A percentile compares a stretch with the other conserved stretches of the same genome.
These are phyloP conservation scores for Gymnoscopelus microlampas DNA, from an alignment of 2,797 vertebrate species.

Conservation along the genomic window DNA sequence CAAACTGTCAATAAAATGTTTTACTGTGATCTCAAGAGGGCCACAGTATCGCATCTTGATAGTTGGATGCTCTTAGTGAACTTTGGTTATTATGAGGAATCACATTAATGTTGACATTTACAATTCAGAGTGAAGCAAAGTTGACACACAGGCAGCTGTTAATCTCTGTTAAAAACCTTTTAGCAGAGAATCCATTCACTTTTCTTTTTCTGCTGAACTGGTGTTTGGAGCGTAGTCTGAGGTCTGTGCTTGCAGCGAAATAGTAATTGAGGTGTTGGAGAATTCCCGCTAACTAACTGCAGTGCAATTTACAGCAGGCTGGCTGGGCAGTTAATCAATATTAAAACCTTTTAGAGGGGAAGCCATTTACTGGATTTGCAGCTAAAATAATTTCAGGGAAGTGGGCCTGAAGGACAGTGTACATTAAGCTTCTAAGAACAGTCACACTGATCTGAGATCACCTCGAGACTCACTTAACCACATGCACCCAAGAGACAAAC, in stretches of 20 bases:
- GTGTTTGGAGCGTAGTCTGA: slow-evolving; percentile 13
- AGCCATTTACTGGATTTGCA: slow-evolving; percentile 54
- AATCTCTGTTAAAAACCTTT: no score
- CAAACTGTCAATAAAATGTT: slow-evolving; percentile 47
- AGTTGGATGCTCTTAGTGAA: slow-evolving; percentile 3
- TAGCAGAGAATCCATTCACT: neutral
- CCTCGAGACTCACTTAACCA: slow-evolving; percentile 41
- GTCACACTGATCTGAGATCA: slow-evolving; percentile 39
- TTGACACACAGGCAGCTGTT: no score
- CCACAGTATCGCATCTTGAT: slow-evolving; percentile 33
- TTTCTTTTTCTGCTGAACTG: slow-evolving; percentile 19
- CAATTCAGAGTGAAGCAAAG: no score
- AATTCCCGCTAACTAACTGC: slow-evolving; percentile 4
- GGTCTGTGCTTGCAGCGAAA: neutral
- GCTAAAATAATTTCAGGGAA: slow-evolving; percentile 54
- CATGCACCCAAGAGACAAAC: slow-evolving; percentile 29
- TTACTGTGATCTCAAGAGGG: slow-evolving; percentile 17
- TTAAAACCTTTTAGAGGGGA: slow-evolving; percentile 45
- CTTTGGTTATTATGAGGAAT: no score
- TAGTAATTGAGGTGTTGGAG: slow-evolving; percentile 17
- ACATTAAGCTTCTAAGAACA: slow-evolving; percentile 68
- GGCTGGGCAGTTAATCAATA: neutral
- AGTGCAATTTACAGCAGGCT: neutral
- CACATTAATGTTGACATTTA: no score
- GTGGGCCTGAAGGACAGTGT: slow-evolving; percentile 41